Evolutionary conservation across 30 jellyfish, hydroid and myxozoan species (phyloP).

Genomic region (Hydractinia echinata): DNA sequence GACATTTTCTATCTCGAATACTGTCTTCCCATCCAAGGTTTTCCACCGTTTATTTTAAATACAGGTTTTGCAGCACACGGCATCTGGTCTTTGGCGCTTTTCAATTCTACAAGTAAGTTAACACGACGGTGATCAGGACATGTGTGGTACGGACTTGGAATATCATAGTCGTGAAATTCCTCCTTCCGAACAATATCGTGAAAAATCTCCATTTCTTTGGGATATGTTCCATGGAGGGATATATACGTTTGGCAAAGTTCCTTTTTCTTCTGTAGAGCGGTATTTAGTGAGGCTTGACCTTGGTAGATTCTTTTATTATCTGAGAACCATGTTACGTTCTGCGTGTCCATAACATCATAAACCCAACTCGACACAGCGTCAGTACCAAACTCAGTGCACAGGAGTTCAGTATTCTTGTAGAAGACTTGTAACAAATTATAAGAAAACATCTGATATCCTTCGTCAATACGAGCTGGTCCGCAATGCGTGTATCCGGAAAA

Average conservation of each 20-base stretch:
- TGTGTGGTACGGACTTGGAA: neutral
- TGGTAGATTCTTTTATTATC: constrained; percentile 55
- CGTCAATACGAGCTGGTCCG: constrained; percentile 55
- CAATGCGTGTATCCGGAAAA: constrained; percentile 80
- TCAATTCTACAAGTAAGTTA: neutral
- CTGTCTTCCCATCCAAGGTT: neutral
- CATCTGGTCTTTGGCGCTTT: neutral
- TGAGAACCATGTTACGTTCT: constrained; percentile 70
- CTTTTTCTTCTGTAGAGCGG: constrained; percentile 27
- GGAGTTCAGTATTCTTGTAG: constrained; percentile 28
- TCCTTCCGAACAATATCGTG: constrained; percentile 37
- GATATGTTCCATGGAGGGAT: constrained; percentile 68
- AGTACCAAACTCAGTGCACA: constrained; percentile 67
- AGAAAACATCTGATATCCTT: constrained; percentile 54
- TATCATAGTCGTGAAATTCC: neutral
- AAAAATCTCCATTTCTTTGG: constrained; percentile 51
- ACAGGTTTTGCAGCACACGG: constrained; percentile 1
- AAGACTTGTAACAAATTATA: constrained; percentile 56
- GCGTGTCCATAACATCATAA: constrained; percentile 47
- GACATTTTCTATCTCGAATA: no score
- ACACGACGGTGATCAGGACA: neutral
- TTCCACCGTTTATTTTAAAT: neutral
- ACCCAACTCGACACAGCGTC: constrained; percentile 88
- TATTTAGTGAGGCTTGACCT: constrained; percentile 58
- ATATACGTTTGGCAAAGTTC: constrained; percentile 70